phyloP scores from a whole-genome alignment of 2,797 vertebrate genomes.

The Lindbergichthys nudifrons region DNA sequence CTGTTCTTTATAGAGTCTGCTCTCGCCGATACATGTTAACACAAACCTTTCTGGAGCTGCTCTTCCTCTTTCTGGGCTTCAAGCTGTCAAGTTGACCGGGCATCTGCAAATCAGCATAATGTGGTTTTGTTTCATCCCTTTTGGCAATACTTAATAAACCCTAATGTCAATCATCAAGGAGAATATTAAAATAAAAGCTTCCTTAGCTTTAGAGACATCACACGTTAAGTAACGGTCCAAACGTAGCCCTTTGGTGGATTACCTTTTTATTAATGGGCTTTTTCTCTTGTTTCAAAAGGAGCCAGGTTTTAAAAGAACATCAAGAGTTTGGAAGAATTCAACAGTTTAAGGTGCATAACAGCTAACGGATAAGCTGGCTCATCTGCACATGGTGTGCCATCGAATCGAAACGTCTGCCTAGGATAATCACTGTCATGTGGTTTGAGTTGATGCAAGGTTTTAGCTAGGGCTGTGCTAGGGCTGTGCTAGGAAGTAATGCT shows the following conservation, averaged over 20 bases:
- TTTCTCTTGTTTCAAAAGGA: background rate
- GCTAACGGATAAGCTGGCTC: background rate
- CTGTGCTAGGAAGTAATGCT: background rate
- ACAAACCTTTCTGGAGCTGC: conserved; percentile 75
- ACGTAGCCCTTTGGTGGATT: background rate
- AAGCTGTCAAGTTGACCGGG: conserved; percentile 73
- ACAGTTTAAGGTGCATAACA: background rate
- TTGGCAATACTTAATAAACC: background rate
- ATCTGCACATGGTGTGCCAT: background rate
- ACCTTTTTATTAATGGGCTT: background rate
- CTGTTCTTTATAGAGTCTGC: background rate
- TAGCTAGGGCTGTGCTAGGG: background rate
- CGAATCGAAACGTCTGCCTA: background rate
- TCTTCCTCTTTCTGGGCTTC: conserved; percentile 78
- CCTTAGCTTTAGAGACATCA: background rate
- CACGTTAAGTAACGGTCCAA: background rate
- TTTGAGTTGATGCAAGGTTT: background rate
- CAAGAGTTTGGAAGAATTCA: background rate
- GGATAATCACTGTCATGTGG: background rate
- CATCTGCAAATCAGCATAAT: conserved; percentile 73
- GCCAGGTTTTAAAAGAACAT: background rate
- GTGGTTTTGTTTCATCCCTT: background rate
- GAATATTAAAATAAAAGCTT: background rate
- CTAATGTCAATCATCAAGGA: conserved; percentile 7
- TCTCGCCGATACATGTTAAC: background rate